phyloP scores from a whole-genome alignment of 2,888 invertebrate genomes.

The Agrochola circellaris region DNA sequence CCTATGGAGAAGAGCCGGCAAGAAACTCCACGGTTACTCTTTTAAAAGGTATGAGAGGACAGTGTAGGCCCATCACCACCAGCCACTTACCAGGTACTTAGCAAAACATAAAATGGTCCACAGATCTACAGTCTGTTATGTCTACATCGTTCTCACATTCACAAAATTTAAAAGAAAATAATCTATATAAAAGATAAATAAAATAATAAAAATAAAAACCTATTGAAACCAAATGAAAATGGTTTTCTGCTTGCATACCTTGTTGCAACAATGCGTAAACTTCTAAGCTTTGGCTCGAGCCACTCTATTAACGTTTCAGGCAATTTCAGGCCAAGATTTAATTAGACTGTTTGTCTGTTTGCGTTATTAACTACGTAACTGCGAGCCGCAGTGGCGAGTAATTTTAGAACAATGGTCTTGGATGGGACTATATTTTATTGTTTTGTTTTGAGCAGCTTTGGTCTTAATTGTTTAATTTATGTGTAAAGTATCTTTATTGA shows the following conservation, averaged over 20 bases:
- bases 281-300: not conserved
- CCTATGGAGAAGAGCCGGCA: too few species aligned
- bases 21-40: too few species aligned
- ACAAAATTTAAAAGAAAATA: too few species aligned
- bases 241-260: not conserved
- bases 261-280: slow-evolving; percentile 1
- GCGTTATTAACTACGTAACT: slow-evolving; percentile 33
- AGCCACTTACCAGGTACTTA: too few species aligned
- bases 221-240: too few species aligned
- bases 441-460: slow-evolving; percentile 1
- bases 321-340: slow-evolving; percentile 44
- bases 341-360: slow-evolving; percentile 46
- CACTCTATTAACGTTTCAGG: slow-evolving; percentile 11
- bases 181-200: too few species aligned
- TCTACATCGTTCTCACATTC: too few species aligned
- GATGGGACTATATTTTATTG: slow-evolving; percentile 12
- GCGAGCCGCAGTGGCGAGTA: slow-evolving; percentile 1
- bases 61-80: too few species aligned
- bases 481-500: not conserved
- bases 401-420: slow-evolving; percentile 14
- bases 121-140: too few species aligned
- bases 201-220: too few species aligned
- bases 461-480: not conserved
- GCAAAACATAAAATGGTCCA: too few species aligned
- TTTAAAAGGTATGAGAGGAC: too few species aligned